Conservation (phyloP, 2,113 vertebrate species). For the Neodon shergylaensis region DNA sequence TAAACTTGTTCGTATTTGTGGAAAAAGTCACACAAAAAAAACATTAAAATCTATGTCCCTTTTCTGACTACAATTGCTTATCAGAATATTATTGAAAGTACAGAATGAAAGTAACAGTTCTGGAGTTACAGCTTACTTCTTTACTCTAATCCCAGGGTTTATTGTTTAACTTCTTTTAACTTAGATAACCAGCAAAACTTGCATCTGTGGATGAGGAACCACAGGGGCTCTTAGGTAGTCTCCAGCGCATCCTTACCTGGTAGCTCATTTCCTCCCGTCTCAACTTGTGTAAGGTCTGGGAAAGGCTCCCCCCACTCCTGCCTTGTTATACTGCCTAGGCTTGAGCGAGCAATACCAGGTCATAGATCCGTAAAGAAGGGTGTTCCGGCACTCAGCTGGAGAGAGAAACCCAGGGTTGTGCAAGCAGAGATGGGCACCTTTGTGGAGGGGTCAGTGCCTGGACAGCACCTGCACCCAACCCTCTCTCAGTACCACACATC, state of each 20-base stretch:
- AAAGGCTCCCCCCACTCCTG: no score
- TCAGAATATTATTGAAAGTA: neutral
- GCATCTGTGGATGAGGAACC: no score
- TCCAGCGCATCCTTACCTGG: neutral
- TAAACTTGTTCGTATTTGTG: neutral
- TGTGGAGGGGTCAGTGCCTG: neutral
- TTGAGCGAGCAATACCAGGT: neutral
- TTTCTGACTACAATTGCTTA: neutral
- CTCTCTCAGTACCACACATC: neutral
- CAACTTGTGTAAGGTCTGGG: neutral
- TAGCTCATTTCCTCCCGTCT: neutral
- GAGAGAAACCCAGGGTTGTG: neutral
- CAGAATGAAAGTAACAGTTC: neutral
- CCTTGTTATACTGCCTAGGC: neutral
- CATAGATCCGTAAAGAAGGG: neutral
- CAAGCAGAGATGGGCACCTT: neutral
- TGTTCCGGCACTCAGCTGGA: neutral
- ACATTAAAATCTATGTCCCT: fast-evolving
- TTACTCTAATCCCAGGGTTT: neutral
- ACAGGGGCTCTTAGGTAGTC: neutral
- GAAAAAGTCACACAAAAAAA: neutral
- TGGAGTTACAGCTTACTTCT: neutral
- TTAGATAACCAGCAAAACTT: neutral
- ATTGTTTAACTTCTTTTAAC: neutral
- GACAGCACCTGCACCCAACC: neutral